A percentile compares a stretch with the other conserved stretches of the same genome.
Evolutionary conservation across 1,140 invertebrate genomes (phyloP).

Genomic region (Ceratosolen fusciceps): DNA sequence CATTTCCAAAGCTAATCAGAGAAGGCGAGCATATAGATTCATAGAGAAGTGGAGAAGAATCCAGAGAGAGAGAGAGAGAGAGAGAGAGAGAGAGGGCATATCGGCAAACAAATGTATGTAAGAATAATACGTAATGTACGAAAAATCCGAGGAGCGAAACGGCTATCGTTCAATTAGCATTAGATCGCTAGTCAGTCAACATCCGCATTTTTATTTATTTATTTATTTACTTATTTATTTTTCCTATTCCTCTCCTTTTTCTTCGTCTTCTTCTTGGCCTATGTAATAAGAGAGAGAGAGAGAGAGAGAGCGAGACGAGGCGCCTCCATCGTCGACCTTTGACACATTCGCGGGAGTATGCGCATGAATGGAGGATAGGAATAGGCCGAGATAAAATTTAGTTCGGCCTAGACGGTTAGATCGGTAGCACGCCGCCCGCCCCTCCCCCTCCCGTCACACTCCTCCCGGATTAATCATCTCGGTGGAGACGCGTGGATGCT

Average conservation of each 20-base stretch:
- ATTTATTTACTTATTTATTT: too few species aligned
- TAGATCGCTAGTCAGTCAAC: constrained; percentile 27
- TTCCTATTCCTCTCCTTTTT: too few species aligned
- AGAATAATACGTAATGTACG: constrained; percentile 16
- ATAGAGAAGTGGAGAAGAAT: neutral
- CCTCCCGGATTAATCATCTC: too few species aligned
- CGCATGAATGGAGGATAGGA: constrained; percentile 13
- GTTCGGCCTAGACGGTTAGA: constrained; percentile 30
- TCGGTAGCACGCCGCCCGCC: too few species aligned
- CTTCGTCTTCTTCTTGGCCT: too few species aligned
- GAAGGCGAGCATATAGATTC: too few species aligned
- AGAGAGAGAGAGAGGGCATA: too few species aligned
- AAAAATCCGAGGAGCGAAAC: neutral
- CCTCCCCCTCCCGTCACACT: neutral
- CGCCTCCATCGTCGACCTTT: constrained; percentile 22
- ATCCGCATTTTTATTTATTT: constrained; percentile 41
- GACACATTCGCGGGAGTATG: neutral
- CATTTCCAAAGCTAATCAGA: neutral
- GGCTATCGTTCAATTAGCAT: constrained; percentile 38
- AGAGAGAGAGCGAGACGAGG: neutral
- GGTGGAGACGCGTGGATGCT: neutral
- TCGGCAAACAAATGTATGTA: neutral
- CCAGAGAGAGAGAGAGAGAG: neutral
- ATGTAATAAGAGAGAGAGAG: neutral
- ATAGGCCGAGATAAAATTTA: constrained; percentile 15